phyloP scores from a whole-genome alignment of 2,113 vertebrate species.

The Sus scrofa region T2T-Sscrofa CM000830.6:99863001-99863500 shows the following conservation, averaged over 20 bases:
- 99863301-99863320: background rate
- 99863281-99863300: background rate
- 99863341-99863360: background rate
- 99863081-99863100: no score
- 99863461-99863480: background rate
- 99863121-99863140: no score
- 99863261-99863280: background rate
- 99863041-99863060: no score
- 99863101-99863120: no score
- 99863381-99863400: background rate
- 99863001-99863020: no score
- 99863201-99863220: no score
- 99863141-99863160: no score
- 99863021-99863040: no score
- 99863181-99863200: no score
- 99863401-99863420: slow-evolving; percentile 30
- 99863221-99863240: no score
- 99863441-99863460: background rate
- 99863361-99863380: background rate
- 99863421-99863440: background rate
- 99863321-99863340: background rate
- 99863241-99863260: background rate
- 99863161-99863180: no score
- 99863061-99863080: no score
- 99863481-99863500: background rate